Percentiles rank a stretch among this genome's conserved stretches.
phyloP scores from a whole-genome alignment of 2,113 vertebrate species.

The Typhlomys cinereus region DNA sequence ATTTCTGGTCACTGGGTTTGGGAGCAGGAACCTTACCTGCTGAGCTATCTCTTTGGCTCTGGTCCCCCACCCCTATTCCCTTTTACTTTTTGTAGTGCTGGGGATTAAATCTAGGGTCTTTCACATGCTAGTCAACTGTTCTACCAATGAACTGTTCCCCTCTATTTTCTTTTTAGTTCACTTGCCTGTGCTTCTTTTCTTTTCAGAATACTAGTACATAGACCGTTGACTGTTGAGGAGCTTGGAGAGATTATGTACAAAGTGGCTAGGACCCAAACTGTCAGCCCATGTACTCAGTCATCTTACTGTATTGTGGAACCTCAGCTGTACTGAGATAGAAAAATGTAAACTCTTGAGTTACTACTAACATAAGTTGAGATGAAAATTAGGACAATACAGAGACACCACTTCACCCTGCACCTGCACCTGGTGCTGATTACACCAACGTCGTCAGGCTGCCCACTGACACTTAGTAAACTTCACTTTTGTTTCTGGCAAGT shows the following conservation, averaged over 20 bases:
- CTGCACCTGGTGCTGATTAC: too few relatives aligned
- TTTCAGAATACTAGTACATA: not conserved
- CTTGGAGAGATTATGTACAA: not conserved
- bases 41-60: not conserved
- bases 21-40: not conserved
- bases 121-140: not conserved
- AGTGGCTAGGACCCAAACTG: not conserved
- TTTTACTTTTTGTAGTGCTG: not conserved
- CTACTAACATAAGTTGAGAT: too few relatives aligned
- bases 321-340: not conserved
- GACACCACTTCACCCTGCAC: too few relatives aligned
- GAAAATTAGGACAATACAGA: too few relatives aligned
- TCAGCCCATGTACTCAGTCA: not conserved
- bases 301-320: not conserved
- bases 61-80: too few relatives aligned
- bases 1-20: not conserved
- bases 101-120: not conserved
- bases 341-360: too few relatives aligned
- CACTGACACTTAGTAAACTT: too few relatives aligned
- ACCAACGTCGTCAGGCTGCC: too few relatives aligned
- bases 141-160: not conserved
- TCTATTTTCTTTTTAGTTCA: not conserved
- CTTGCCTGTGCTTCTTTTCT: not conserved
- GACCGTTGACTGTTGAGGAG: not conserved
- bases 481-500: too few relatives aligned